These are phyloP conservation scores for Priocnemis perturbator DNA, from an alignment of 2,888 invertebrate genomes.

Conservation along the genomic window DNA sequence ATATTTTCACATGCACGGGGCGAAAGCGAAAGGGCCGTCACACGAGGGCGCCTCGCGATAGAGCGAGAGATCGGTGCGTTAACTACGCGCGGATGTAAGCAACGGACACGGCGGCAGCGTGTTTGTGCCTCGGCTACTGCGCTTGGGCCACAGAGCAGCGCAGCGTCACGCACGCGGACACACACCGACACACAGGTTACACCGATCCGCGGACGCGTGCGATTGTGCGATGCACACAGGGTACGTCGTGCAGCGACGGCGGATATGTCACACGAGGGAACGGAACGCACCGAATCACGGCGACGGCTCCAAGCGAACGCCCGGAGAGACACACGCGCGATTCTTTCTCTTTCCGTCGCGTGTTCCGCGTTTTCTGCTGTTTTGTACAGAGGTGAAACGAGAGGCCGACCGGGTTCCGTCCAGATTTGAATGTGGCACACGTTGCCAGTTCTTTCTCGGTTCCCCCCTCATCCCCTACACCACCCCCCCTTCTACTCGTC, in stretches of 20 bases:
- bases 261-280: too few species aligned
- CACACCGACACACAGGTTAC: too few species aligned
- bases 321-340: not conserved
- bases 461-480: conserved; percentile 28
- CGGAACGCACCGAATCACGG: not conserved
- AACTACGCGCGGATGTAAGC: too few species aligned
- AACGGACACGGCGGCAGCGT: not conserved
- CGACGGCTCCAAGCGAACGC: not conserved
- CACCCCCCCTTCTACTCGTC: conserved; percentile 30
- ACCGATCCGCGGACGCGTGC: too few species aligned
- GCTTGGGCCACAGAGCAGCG: too few species aligned
- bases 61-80: conserved; percentile 9
- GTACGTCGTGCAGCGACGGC: too few species aligned
- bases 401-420: conserved; percentile 63
- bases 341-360: conserved; percentile 6
- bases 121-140: not conserved
- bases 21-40: conserved; percentile 44
- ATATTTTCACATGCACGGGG: conserved; percentile 17
- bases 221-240: too few species aligned
- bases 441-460: conserved; percentile 71
- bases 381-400: conserved; percentile 51
- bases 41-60: conserved; percentile 44
- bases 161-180: too few species aligned
- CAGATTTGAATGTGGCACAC: conserved; percentile 73
- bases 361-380: conserved; percentile 55